Conservation (phyloP, 1,140 invertebrate species). For the Metaphire vulgaris region DNA sequence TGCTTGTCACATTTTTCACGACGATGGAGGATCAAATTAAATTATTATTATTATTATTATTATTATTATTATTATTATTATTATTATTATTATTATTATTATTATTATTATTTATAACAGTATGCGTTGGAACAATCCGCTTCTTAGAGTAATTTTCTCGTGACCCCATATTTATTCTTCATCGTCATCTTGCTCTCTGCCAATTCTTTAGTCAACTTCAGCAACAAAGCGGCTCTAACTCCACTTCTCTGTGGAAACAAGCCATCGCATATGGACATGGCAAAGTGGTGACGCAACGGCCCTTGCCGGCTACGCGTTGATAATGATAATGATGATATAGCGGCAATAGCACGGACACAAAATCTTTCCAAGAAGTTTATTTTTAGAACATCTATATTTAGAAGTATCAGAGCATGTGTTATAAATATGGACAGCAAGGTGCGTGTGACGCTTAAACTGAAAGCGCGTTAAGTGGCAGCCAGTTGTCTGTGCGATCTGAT, state of each 20-base stretch:
- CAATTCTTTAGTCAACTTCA: background rate
- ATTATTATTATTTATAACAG: background rate
- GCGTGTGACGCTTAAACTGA: no score
- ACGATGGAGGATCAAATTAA: no score
- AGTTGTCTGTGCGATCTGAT: no score
- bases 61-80: constrained; percentile 4
- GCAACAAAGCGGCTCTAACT: background rate
- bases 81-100: constrained; percentile 4
- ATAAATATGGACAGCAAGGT: no score
- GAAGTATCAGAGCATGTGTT: no score
- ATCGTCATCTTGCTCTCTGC: background rate
- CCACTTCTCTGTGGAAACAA: background rate
- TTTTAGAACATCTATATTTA: no score
- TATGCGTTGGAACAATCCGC: background rate
- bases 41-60: constrained; percentile 4
- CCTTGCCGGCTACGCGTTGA: background rate
- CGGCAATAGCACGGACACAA: no score
- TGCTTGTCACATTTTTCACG: no score
- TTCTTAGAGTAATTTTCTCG: background rate
- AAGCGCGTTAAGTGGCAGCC: no score
- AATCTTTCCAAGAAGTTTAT: no score
- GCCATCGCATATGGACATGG: background rate
- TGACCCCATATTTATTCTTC: background rate
- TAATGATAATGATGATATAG: no score
- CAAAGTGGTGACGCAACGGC: background rate